Evolutionary conservation across 1,140 invertebrate species (phyloP).

Genomic region (Ctenoplectra terminalis): DNA sequence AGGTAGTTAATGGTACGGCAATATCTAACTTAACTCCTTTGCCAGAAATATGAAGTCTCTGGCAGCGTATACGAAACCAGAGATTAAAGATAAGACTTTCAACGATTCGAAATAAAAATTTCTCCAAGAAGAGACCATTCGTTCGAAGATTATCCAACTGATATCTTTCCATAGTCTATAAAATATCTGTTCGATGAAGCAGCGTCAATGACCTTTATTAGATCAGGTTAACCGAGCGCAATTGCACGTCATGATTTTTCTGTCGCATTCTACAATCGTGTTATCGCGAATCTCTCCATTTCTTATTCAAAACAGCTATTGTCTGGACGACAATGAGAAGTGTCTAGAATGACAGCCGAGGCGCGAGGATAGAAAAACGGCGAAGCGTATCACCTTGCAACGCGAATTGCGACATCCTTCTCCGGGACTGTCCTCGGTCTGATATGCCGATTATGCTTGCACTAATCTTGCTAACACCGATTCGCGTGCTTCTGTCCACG

Average conservation of each 20-base stretch:
- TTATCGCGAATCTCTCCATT: slow-evolving; percentile 36
- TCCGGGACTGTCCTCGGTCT: slow-evolving; percentile 65
- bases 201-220: slow-evolving; percentile 9
- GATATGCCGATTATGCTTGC: slow-evolving; percentile 61
- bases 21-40: no score
- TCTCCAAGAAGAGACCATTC: no score
- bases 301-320: slow-evolving; percentile 49
- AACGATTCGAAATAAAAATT: no score
- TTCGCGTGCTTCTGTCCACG: slow-evolving; percentile 1
- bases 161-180: no score
- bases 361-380: slow-evolving; percentile 1
- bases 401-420: slow-evolving; percentile 61
- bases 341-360: slow-evolving; percentile 56
- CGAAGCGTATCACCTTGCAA: slow-evolving; percentile 58
- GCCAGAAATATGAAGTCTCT: no score
- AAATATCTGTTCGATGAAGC: no score
- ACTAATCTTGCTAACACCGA: slow-evolving; percentile 2
- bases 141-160: no score
- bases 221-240: background rate
- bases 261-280: background rate
- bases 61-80: no score
- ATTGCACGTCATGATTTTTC: slow-evolving; percentile 12
- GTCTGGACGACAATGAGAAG: slow-evolving; percentile 47
- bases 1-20: no score
- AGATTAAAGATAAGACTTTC: no score